A percentile compares a stretch with the other conserved stretches of the same genome.
phyloP scores from a whole-genome alignment of 2,888 invertebrate species.

The Limnephilus marmoratus region DNA sequence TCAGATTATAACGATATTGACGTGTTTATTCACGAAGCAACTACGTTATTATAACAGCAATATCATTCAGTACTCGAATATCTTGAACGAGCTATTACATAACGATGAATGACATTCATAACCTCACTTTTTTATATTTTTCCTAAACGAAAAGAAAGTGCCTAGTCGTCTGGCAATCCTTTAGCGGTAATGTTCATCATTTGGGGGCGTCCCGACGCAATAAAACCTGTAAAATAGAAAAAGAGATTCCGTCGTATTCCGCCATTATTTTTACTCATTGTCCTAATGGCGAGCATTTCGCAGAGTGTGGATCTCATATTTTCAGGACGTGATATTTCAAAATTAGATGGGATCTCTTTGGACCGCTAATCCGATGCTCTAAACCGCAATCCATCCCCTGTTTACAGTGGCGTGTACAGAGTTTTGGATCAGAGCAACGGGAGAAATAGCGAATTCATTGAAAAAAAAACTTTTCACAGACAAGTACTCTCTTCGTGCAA shows the following conservation, averaged over 20 bases:
- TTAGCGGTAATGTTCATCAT: constrained; percentile 35
- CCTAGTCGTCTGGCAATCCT: constrained; percentile 7
- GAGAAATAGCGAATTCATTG: too few species aligned
- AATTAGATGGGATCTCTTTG: constrained; percentile 51
- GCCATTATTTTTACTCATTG: neutral
- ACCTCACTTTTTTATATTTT: neutral
- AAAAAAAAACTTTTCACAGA: too few species aligned
- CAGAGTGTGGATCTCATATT: constrained; percentile 18
- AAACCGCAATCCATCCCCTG: neutral
- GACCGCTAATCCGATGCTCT: constrained; percentile 9
- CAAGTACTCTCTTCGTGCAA: too few species aligned
- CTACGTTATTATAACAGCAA: neutral
- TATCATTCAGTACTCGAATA: neutral
- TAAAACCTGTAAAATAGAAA: neutral
- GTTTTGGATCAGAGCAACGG: too few species aligned
- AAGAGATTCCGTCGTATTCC: neutral
- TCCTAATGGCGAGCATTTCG: neutral
- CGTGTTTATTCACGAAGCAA: neutral
- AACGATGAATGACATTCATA: neutral
- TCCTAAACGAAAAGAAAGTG: constrained; percentile 14
- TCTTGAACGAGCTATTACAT: neutral
- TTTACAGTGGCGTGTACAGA: too few species aligned
- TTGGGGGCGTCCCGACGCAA: neutral
- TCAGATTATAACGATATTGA: too few species aligned
- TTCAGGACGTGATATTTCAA: constrained; percentile 59